Evolutionary conservation across 2,797 vertebrate species (phyloP).

Genomic region (Protosalanx chinensis): DNA sequence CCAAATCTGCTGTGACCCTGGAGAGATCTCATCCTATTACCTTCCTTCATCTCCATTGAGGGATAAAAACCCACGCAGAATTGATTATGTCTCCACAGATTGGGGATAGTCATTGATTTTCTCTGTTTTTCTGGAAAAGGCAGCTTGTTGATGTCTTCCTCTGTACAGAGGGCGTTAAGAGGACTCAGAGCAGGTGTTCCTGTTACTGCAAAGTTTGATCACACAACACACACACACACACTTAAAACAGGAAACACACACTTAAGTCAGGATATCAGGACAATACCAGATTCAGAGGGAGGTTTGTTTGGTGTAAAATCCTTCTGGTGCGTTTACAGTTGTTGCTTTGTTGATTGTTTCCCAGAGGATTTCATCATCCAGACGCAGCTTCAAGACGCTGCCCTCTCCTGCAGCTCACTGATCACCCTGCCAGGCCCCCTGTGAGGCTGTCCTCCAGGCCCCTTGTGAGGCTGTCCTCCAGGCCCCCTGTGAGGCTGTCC

Average conservation of each 20-base stretch:
- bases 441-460: too few relatives aligned
- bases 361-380: too few relatives aligned
- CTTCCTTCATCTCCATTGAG: slow-evolving; percentile 59
- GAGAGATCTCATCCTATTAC: slow-evolving; percentile 59
- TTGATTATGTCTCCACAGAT: slow-evolving; percentile 55
- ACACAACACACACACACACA: neutral
- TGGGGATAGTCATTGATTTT: slow-evolving; percentile 61
- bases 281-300: slow-evolving; percentile 6
- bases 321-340: neutral
- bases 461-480: too few relatives aligned
- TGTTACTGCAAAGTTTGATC: slow-evolving; percentile 24
- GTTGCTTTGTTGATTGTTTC: too few relatives aligned
- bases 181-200: slow-evolving; percentile 24
- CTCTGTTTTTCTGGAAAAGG: slow-evolving; percentile 18
- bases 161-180: slow-evolving; percentile 24
- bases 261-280: neutral
- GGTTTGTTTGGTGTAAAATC: neutral
- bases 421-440: too few relatives aligned
- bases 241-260: too few relatives aligned
- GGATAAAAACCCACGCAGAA: slow-evolving; percentile 45
- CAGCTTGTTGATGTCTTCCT: slow-evolving; percentile 54
- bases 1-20: slow-evolving; percentile 57
- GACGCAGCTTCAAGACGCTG: too few relatives aligned
- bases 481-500: too few relatives aligned
- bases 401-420: too few relatives aligned